Conservation (phyloP, 2,888 invertebrate genomes). For the Ceratothoa steindachneri region DNA sequence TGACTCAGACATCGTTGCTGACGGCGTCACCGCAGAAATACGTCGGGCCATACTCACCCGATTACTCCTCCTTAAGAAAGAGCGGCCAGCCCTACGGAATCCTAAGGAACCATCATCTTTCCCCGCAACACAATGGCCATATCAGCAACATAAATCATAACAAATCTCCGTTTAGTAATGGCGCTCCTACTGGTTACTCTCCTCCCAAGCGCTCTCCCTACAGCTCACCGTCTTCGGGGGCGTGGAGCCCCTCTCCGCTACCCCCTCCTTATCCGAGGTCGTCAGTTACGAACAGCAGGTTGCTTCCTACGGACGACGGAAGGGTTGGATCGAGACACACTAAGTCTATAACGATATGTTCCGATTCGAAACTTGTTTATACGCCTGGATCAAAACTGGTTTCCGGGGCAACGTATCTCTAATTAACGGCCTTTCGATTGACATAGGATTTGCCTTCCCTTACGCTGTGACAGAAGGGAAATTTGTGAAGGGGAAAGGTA, state of each 20-base stretch:
- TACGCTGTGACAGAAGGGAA: too few species aligned
- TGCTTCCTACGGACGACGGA: background rate
- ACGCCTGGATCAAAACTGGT: background rate
- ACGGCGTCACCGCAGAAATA: background rate
- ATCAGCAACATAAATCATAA: background rate
- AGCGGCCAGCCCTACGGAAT: background rate
- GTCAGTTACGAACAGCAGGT: background rate
- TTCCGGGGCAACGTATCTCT: slow-evolving; percentile 5
- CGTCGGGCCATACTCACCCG: background rate
- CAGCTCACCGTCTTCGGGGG: background rate
- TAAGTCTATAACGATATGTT: background rate
- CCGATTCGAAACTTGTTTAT: background rate
- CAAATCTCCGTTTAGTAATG: background rate
- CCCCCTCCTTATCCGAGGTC: background rate
- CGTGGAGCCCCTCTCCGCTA: background rate
- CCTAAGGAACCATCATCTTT: background rate
- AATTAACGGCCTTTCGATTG: too few species aligned
- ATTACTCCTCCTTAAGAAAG: background rate
- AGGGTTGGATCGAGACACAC: background rate
- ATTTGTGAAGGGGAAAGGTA: too few species aligned
- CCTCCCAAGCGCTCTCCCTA: background rate
- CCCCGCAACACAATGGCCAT: background rate
- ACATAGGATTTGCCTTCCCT: too few species aligned
- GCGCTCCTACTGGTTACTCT: background rate
- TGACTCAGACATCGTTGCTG: background rate